phyloP scores from a whole-genome alignment of 1,140 invertebrate species.

The Danaus melanippus region DNA sequence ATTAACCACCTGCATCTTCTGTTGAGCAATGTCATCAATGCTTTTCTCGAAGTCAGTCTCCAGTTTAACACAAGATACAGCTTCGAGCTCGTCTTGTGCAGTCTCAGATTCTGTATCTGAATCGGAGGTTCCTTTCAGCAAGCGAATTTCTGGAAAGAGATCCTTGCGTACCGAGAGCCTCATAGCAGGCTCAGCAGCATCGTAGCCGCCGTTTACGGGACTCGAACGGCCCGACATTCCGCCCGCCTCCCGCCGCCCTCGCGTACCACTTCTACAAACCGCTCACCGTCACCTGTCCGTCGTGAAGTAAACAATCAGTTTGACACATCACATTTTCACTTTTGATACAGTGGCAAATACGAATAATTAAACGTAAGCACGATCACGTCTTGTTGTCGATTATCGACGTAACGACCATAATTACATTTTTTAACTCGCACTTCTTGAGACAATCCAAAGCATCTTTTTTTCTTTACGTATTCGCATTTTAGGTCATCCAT shows the following conservation, averaged over 20 bases:
- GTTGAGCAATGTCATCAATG: constrained; percentile 62
- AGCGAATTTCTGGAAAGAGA: constrained; percentile 55
- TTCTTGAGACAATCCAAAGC: constrained; percentile 59
- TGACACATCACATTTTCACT: constrained; percentile 74
- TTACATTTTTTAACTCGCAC: constrained; percentile 55
- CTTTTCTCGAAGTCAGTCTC: constrained; percentile 70
- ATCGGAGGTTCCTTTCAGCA: constrained; percentile 34
- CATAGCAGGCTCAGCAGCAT: constrained; percentile 51
- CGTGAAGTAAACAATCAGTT: constrained; percentile 72
- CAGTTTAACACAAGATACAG: constrained; percentile 57
- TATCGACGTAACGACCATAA: constrained; percentile 51
- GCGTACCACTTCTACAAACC: constrained; percentile 64
- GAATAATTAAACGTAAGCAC: constrained; percentile 46
- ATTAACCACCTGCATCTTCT: constrained; percentile 48
- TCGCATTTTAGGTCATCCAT: constrained; percentile 74
- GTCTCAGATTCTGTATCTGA: constrained; percentile 36
- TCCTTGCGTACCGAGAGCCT: constrained; percentile 65
- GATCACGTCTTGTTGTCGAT: constrained; percentile 50
- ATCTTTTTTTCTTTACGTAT: constrained; percentile 71
- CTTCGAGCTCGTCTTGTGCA: constrained; percentile 33
- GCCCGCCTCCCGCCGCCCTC: constrained; percentile 62
- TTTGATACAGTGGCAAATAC: constrained; percentile 59
- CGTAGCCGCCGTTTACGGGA: constrained; percentile 62
- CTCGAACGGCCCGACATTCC: constrained; percentile 65
- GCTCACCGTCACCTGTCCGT: constrained; percentile 69